These are phyloP conservation scores for Euwallacea fornicatus DNA, from an alignment of 1,140 invertebrate species.

Conservation along the genomic window DNA sequence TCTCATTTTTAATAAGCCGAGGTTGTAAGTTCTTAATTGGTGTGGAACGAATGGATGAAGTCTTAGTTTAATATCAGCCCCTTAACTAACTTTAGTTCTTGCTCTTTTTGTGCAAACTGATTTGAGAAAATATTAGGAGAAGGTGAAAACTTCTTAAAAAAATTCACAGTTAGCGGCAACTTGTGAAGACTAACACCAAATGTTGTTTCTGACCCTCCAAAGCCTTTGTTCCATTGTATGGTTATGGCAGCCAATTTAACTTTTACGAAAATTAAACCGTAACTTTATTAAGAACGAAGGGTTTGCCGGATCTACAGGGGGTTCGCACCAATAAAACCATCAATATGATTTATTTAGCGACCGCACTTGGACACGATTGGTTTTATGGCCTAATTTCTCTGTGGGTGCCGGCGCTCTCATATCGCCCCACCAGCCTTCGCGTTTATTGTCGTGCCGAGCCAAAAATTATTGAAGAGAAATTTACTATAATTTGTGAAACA, in stretches of 20 bases:
- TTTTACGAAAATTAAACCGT: not conserved
- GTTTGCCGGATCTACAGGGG: not conserved
- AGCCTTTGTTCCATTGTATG: too few species aligned
- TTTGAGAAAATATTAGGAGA: too few species aligned
- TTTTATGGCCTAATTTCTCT: constrained; percentile 16
- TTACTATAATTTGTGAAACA: too few species aligned
- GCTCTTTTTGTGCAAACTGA: too few species aligned
- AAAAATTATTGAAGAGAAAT: not conserved
- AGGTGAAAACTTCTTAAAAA: too few species aligned
- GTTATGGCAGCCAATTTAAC: not conserved
- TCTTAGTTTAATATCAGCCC: not conserved
- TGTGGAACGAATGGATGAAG: not conserved
- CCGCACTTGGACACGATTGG: constrained; percentile 11
- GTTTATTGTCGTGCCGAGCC: not conserved
- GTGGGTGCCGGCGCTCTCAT: not conserved
- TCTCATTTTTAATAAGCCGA: constrained; percentile 9
- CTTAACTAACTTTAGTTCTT: not conserved
- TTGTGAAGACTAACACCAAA: not conserved
- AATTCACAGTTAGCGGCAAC: too few species aligned
- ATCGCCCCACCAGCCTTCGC: not conserved
- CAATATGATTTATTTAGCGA: constrained; percentile 26
- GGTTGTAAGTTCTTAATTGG: not conserved
- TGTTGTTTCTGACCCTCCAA: not conserved
- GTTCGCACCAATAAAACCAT: constrained; percentile 16
- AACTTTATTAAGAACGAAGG: constrained; percentile 9